phyloP scores from a whole-genome alignment of 2,797 vertebrate genomes.

The Orestias chungarensis region DNA sequence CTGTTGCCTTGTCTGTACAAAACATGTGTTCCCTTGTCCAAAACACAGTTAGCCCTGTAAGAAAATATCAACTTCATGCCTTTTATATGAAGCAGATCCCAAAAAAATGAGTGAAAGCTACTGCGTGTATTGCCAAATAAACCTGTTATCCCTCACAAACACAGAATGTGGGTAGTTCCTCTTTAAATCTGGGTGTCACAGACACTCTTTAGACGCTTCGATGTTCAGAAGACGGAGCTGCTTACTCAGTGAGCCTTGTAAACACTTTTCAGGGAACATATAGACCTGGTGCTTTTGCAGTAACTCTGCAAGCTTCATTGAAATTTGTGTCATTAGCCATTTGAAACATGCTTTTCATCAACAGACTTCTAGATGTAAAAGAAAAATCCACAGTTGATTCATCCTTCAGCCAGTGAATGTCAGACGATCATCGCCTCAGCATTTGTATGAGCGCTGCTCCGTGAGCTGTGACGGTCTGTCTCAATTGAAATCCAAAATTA shows the following conservation, averaged over 20 bases:
- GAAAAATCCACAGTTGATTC: slow-evolving; percentile 18
- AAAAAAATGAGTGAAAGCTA: not conserved
- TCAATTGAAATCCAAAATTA: slow-evolving; percentile 64
- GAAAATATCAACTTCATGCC: not conserved
- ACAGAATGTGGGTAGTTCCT: too few species aligned
- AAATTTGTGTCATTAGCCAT: not conserved
- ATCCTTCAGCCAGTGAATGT: slow-evolving; percentile 28
- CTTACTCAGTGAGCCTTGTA: not conserved
- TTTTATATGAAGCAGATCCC: not conserved
- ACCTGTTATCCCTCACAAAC: not conserved
- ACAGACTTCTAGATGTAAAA: slow-evolving; percentile 9
- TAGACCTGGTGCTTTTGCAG: not conserved
- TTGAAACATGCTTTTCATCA: slow-evolving; percentile 31
- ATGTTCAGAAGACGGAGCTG: not conserved
- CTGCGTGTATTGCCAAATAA: not conserved
- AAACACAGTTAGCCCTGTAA: not conserved
- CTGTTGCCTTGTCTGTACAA: not conserved
- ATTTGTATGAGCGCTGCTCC: slow-evolving; percentile 35
- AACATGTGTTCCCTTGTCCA: not conserved
- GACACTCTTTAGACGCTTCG: not conserved
- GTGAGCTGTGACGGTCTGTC: slow-evolving; percentile 54
- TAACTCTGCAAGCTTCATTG: not conserved
- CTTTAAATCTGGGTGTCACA: not conserved
- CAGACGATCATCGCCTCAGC: slow-evolving; percentile 28
- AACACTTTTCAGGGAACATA: slow-evolving; percentile 8